Percentiles rank a stretch among this genome's conserved stretches.
Conservation (phyloP, 2,888 invertebrate species). For the Ochropacha duplaris region DNA sequence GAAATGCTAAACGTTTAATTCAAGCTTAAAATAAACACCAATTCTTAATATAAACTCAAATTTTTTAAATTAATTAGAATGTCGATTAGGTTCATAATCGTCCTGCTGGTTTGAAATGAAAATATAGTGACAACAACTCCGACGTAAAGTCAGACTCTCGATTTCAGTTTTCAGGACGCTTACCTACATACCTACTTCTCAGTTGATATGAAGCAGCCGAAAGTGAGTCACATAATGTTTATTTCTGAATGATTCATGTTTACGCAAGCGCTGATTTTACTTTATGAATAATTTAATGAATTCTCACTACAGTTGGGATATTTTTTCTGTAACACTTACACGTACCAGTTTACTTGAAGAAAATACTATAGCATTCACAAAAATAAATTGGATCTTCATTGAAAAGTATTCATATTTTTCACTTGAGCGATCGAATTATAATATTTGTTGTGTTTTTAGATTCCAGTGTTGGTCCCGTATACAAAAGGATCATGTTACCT, state of each 20-base stretch:
- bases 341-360: background rate
- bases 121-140: background rate
- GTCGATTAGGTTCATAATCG: too few species aligned
- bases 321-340: background rate
- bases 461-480: too few species aligned
- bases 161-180: constrained; percentile 7
- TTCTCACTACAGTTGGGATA: background rate
- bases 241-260: constrained; percentile 47
- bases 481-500: too few species aligned
- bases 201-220: constrained; percentile 9
- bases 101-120: background rate
- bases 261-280: constrained; percentile 30
- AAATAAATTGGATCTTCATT: too few species aligned
- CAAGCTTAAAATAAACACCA: too few species aligned
- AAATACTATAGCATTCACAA: too few species aligned
- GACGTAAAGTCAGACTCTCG: background rate
- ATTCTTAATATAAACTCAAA: too few species aligned
- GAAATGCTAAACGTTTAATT: too few species aligned
- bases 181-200: constrained; percentile 26
- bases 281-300: constrained; percentile 35
- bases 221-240: constrained; percentile 42
- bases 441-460: too few species aligned
- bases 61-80: too few species aligned
- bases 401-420: too few species aligned
- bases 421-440: too few species aligned